These are phyloP conservation scores for Drosophila barbarae DNA, from an alignment of 2,888 invertebrate genomes.

Conservation along the genomic window DNA sequence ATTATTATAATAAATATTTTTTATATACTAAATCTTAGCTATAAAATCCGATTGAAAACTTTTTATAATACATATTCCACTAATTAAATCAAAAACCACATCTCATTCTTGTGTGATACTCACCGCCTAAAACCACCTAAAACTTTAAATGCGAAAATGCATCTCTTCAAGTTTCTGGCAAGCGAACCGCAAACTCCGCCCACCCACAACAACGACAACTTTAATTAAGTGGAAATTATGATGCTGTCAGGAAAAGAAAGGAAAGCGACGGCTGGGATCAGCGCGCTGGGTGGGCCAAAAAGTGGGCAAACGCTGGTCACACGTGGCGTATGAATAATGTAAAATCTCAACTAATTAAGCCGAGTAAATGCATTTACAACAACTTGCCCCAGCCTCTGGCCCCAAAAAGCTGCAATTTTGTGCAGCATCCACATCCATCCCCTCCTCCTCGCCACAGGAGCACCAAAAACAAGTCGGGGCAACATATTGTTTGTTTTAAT, in stretches of 20 bases:
- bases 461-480: slow-evolving; percentile 37
- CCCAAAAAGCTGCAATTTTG: slow-evolving; percentile 27
- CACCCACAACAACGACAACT: slow-evolving; percentile 44
- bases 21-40: not conserved
- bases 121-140: not conserved
- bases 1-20: no score
- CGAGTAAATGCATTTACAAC: slow-evolving; percentile 54
- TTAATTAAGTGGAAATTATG: slow-evolving; percentile 59
- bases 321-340: slow-evolving; percentile 65
- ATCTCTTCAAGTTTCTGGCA: slow-evolving; percentile 8
- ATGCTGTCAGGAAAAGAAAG: slow-evolving; percentile 9
- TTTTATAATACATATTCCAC: no score
- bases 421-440: slow-evolving; percentile 2
- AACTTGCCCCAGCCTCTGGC: slow-evolving; percentile 27
- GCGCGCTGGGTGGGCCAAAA: slow-evolving; percentile 12
- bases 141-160: slow-evolving; percentile 18
- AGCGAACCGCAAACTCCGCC: slow-evolving; percentile 29
- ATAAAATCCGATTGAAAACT: not conserved
- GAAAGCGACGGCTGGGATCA: slow-evolving; percentile 6
- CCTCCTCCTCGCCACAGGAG: not conserved
- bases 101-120: not conserved
- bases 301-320: slow-evolving; percentile 40
- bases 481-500: slow-evolving; percentile 56
- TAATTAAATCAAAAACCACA: slow-evolving; percentile 17
- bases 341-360: slow-evolving; percentile 62